Evolutionary conservation across 2,888 invertebrate species (phyloP).

Genomic region (Gymnosoma rotundatum): DNA sequence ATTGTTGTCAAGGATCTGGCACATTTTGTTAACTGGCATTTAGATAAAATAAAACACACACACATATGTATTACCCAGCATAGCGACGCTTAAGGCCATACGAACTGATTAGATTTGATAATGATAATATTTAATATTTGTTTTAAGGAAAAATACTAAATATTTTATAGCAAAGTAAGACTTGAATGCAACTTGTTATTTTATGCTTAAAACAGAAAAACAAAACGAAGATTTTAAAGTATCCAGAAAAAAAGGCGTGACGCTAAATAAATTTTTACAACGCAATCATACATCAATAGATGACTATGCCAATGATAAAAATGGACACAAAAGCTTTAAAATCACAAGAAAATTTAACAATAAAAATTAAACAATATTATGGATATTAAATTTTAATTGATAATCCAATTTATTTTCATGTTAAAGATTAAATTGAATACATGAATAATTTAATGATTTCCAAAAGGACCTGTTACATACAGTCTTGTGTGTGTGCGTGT

Average conservation of each 20-base stretch:
- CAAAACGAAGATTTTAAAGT: background rate
- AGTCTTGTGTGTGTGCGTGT: background rate
- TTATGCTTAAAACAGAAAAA: background rate
- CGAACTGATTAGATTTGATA: conserved; percentile 67
- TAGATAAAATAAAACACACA: background rate
- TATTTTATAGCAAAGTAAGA: background rate
- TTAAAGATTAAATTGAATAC: conserved; percentile 46
- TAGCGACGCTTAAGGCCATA: conserved; percentile 27
- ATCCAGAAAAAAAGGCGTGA: conserved; percentile 48
- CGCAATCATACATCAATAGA: background rate
- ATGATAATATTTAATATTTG: conserved; percentile 62
- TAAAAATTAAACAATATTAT: conserved; percentile 60
- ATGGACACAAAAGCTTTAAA: background rate
- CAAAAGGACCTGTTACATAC: background rate
- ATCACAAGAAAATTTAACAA: conserved; percentile 45
- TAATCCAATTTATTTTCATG: conserved; percentile 17
- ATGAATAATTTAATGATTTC: conserved; percentile 45
- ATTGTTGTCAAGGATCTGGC: conserved; percentile 61
- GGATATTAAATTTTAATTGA: conserved; percentile 59
- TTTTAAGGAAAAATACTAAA: conserved; percentile 5
- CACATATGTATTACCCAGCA: background rate
- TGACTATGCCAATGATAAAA: conserved; percentile 27
- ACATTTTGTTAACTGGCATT: conserved; percentile 14
- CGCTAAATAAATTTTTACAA: conserved; percentile 40
- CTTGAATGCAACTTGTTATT: conserved; percentile 6